Base-by-base conservation (phyloP, 2,888 invertebrate species). In the Agrotis clavis region DNA sequence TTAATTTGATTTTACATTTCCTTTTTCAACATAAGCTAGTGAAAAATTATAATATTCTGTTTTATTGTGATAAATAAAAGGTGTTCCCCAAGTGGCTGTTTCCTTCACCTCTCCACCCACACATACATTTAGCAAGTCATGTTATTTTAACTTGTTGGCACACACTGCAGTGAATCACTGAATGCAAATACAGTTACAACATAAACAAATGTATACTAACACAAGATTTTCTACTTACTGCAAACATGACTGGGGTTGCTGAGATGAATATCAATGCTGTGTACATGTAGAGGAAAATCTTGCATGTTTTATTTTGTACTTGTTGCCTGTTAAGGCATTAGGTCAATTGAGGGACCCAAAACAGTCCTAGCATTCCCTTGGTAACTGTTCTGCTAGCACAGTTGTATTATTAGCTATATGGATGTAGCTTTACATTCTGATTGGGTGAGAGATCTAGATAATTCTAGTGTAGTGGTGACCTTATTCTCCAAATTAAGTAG, bases 31-130 rank as follows among this genome's bases (percentile, higher is more conserved):
- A 86, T 95, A 94, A 94, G 92, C 93, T 95, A 95, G 94, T 94
- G 92, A 92, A 92, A 94, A 95, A 94, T 94, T 95, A 94, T 94
- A 94, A 94, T 92, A 94, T 95, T 94, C 94, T 95, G 95, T 96
- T 96, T 95, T 95, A 94, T 91, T 94, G 92, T 94, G 92, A 94
- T 91, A 92, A 94, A 95, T 94, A 94, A 96, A 95, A 93, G 90
- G 91, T 93, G 94, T 95, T 94, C 95, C 93, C 93, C 90, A 89
- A 90, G 89, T 85, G 89, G 86, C 91, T 93, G 92, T 94, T 94
- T 94, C 83, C 84, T 91, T 93, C 84, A 88, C 82, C 86, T 86
- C 79, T 76, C 79, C 87, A 77, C 91, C 92, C 90, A 92, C 92
- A 77, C 83, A 69, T 76, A 76, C 83, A 85, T 88, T 90, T 85